Conservation (phyloP, 64 coral and sea anemone genomes). For the Pocillopora verrucosa region DNA sequence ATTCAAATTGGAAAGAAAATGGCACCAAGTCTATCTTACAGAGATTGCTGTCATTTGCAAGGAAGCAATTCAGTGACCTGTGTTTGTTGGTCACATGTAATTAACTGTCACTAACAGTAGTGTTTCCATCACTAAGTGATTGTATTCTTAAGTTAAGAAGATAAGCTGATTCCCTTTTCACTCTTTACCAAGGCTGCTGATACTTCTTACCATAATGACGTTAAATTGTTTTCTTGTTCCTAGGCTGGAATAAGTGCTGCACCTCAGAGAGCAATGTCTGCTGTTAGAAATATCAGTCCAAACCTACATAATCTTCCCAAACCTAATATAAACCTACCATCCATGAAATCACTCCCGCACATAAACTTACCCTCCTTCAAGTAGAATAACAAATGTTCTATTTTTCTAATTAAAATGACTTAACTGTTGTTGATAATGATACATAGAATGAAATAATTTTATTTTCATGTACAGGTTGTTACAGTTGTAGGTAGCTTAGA, state of each 20-base stretch:
- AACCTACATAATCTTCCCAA: conserved; percentile 92
- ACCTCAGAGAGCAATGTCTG: conserved; percentile 92
- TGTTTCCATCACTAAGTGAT: no score
- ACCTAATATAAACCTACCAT: conserved; percentile 78
- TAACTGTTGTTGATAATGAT: neutral
- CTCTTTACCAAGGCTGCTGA: neutral
- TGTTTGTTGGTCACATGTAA: no score
- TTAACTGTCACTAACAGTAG: no score
- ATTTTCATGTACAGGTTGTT: conserved; percentile 7
- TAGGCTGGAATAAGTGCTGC: conserved; percentile 93
- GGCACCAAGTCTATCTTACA: no score
- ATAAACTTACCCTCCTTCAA: conserved; percentile 82
- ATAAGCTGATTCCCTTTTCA: neutral
- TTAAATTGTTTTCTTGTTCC: conserved; percentile 8
- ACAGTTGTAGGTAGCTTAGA: neutral
- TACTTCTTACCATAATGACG: no score
- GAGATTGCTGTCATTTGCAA: no score
- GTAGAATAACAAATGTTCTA: conserved; percentile 1
- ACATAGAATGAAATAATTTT: neutral
- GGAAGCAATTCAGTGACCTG: no score
- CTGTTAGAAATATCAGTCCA: conserved; percentile 91
- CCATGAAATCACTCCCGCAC: conserved; percentile 85
- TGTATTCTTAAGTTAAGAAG: no score
- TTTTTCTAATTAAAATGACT: conserved; percentile 2
- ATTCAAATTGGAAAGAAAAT: no score